Evolutionary conservation across 2,888 invertebrate genomes (phyloP).

Genomic region (Ormyrus labotus): DNA sequence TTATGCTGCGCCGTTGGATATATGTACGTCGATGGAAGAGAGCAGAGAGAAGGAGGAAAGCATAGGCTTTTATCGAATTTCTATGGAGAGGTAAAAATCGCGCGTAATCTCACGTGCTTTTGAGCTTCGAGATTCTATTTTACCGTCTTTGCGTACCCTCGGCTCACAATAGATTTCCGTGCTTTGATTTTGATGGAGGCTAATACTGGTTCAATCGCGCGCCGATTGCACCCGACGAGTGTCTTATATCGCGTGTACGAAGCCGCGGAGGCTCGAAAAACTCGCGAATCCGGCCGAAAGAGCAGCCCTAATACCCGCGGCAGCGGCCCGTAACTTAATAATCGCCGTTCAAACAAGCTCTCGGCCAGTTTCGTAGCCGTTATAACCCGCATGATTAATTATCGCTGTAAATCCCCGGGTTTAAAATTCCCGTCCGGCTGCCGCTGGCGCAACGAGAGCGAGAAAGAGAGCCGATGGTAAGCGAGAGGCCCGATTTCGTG

Average conservation of each 20-base stretch:
- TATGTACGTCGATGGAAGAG: conserved; percentile 10
- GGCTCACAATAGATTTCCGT: neutral
- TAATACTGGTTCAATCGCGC: no score
- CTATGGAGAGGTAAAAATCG: conserved; percentile 25
- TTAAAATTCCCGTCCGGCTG: conserved; percentile 65
- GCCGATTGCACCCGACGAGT: no score
- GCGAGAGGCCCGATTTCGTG: conserved; percentile 33
- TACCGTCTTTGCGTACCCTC: neutral
- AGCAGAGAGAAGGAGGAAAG: neutral
- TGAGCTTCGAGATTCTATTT: conserved; percentile 38
- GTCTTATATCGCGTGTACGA: no score
- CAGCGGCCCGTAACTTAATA: conserved; percentile 66
- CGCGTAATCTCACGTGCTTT: conserved; percentile 28
- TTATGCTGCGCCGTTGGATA: conserved; percentile 41
- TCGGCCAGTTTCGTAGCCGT: conserved; percentile 11
- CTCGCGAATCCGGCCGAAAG: neutral
- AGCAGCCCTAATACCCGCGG: no score
- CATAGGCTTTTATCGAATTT: conserved; percentile 16
- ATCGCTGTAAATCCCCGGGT: conserved; percentile 67
- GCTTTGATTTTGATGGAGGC: no score
- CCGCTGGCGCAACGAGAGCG: neutral
- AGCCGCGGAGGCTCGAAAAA: neutral
- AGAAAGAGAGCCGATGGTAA: neutral
- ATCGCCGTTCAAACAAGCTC: conserved; percentile 67
- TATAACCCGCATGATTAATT: conserved; percentile 66